Percentiles rank a stretch among this genome's conserved stretches.
Conservation (phyloP, 2,888 invertebrate species). For the Conops quadrifasciatus region DNA sequence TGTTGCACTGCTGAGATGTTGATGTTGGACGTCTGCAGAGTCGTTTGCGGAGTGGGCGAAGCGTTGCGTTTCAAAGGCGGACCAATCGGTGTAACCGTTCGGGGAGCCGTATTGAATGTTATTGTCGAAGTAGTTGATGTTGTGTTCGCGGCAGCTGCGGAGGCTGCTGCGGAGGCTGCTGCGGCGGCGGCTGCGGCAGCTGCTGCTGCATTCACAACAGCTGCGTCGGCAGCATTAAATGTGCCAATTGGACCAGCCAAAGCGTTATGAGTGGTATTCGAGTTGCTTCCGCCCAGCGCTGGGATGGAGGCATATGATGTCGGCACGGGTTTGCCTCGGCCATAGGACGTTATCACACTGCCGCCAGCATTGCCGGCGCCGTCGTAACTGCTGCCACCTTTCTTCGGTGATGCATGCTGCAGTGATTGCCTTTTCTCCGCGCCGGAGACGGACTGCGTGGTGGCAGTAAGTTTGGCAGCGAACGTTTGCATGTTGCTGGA, state of each 20-base stretch:
- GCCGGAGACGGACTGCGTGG: slow-evolving; percentile 39
- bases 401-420: slow-evolving; percentile 52
- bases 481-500: slow-evolving; percentile 55
- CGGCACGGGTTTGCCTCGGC: slow-evolving; percentile 57
- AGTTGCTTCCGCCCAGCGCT: slow-evolving; percentile 51
- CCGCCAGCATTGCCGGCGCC: slow-evolving; percentile 50
- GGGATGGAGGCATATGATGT: slow-evolving; percentile 39
- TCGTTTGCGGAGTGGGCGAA: slow-evolving; percentile 46
- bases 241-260: slow-evolving; percentile 62
- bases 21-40: slow-evolving; percentile 42
- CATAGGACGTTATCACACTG: slow-evolving; percentile 58
- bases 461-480: slow-evolving; percentile 66
- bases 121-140: slow-evolving; percentile 30
- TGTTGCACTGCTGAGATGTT: slow-evolving; percentile 38
- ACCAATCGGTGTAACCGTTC: slow-evolving; percentile 63
- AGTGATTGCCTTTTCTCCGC: slow-evolving; percentile 39
- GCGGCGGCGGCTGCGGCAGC: slow-evolving; percentile 50
- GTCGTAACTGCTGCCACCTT: slow-evolving; percentile 50
- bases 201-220: slow-evolving; percentile 59
- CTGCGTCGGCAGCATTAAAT: slow-evolving; percentile 63
- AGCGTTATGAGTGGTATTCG: slow-evolving; percentile 54
- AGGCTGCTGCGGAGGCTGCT: slow-evolving; percentile 28
- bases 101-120: slow-evolving; percentile 41
- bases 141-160: slow-evolving; percentile 30
- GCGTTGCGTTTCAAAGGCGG: slow-evolving; percentile 51